Base-by-base conservation (phyloP, 2,888 invertebrate species). In the Limnephilus auricula region DNA sequence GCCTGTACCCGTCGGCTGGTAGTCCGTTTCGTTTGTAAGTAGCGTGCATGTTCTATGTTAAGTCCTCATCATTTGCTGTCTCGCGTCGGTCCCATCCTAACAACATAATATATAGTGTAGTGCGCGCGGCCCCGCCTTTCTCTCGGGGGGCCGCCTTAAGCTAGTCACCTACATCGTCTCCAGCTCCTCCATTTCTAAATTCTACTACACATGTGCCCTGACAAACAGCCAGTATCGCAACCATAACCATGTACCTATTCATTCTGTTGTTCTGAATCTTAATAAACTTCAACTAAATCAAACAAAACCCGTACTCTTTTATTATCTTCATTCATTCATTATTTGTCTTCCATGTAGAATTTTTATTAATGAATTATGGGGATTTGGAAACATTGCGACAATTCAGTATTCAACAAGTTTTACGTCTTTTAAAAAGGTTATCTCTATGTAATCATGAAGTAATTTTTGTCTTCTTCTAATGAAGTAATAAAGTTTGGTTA, bases 21-120 rank as follows among this genome's bases (percentile, higher is more conserved):
- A 65, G 65, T 65, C 65, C 65, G 65, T 65, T 65, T 65, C 65
- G 65, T 65, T 65, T 65, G 40, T 40, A 31, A 65, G 18, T 30
- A 65, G 87, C 84, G 32, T 85, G 84, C 84, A 40, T 85, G 96
- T 95, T 96, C 95, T 95, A 95, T 95, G 95, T 95, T 95, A 89
- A 95, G 84, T 95, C 95, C 95, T 95, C 32, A 40, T 85, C 84
- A 40, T 40, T 85, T 85, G 34, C 82, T 65, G 94, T 95, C 94
- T 95, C 95, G 95, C 45, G 40, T 37, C 15, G 40, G 84, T 40
- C 84, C 37, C 30, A 40, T 85, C 84, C 40, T 30, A n/a, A 79
- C 79, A 50, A 50, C 50, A 50, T 50, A 15, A 10, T 15, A 50
- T 18, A 25, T 50, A 50, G 50, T 18, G 50, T 50, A 50, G 50